Evolutionary conservation across 2,888 invertebrate genomes (phyloP).

Genomic region (Andrena flavipes): DNA sequence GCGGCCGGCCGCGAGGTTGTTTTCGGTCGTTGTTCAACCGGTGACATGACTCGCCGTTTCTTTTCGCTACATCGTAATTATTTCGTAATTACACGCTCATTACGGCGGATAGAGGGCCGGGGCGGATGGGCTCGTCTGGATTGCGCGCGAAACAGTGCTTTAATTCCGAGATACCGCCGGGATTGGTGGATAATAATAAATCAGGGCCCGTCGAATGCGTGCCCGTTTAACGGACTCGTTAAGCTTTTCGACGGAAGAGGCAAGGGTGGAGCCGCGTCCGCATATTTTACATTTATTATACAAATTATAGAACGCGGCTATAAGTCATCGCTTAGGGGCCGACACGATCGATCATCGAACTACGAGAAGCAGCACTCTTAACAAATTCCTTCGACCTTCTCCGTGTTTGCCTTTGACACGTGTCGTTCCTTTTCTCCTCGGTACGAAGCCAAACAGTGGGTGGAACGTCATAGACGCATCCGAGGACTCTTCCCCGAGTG

Average conservation of each 20-base stretch:
- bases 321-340: conserved; percentile 17
- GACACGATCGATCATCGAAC: conserved; percentile 55
- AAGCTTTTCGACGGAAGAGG: conserved; percentile 6
- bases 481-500: conserved; percentile 10
- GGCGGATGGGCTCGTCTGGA: conserved; percentile 17
- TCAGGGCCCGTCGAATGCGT: conserved; percentile 1
- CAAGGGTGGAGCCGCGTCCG: conserved; percentile 14
- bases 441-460: conserved; percentile 64
- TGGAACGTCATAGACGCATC: conserved; percentile 67
- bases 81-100: conserved; percentile 68
- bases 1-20: conserved; percentile 20
- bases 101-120: conserved; percentile 40
- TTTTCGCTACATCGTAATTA: conserved; percentile 68
- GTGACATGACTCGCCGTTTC: conserved; percentile 61
- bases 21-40: conserved; percentile 57
- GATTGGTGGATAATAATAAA: conserved; percentile 35
- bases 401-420: conserved; percentile 65
- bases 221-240: not conserved
- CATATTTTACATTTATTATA: conserved; percentile 48
- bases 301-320: conserved; percentile 37
- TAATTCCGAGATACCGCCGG: conserved; percentile 9
- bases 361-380: conserved; percentile 10
- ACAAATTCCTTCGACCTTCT: conserved; percentile 40
- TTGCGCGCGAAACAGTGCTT: conserved; percentile 39
- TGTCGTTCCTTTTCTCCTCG: conserved; percentile 52